phyloP scores from a whole-genome alignment of 2,113 vertebrate genomes.

The Erpornis zantholeuca region DNA sequence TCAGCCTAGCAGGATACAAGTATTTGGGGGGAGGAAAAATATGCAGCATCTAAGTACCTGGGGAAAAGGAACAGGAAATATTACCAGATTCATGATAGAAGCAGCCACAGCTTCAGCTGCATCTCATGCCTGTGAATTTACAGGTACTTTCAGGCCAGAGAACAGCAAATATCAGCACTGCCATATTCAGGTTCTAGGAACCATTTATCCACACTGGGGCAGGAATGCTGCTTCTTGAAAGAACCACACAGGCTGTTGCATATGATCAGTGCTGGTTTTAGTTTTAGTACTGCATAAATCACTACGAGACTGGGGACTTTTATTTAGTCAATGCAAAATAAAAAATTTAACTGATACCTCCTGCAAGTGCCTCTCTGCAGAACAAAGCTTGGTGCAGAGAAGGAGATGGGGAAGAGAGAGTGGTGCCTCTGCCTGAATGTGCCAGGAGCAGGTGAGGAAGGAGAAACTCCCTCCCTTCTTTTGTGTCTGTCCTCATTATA shows the following conservation, averaged over 20 bases:
- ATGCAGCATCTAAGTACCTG: background rate
- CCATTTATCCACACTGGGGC: background rate
- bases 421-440: background rate
- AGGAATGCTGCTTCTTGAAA: background rate
- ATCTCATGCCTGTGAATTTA: slow-evolving; percentile 6
- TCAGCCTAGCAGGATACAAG: background rate
- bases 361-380: background rate
- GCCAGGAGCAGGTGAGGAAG: background rate
- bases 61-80: background rate
- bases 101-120: background rate
- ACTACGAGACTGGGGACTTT: background rate
- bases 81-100: background rate
- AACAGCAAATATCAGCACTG: background rate
- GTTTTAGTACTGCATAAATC: background rate
- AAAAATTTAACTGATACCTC: too few relatives aligned
- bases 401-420: background rate
- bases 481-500: background rate
- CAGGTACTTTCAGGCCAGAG: background rate
- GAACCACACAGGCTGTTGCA: background rate
- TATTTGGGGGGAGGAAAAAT: background rate
- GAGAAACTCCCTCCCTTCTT: background rate
- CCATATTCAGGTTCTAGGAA: background rate
- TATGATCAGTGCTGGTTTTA: background rate
- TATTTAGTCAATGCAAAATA: background rate
- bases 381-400: background rate